phyloP scores from a whole-genome alignment of 1,140 invertebrate genomes.

The Zaprionus lachaisei region DNA sequence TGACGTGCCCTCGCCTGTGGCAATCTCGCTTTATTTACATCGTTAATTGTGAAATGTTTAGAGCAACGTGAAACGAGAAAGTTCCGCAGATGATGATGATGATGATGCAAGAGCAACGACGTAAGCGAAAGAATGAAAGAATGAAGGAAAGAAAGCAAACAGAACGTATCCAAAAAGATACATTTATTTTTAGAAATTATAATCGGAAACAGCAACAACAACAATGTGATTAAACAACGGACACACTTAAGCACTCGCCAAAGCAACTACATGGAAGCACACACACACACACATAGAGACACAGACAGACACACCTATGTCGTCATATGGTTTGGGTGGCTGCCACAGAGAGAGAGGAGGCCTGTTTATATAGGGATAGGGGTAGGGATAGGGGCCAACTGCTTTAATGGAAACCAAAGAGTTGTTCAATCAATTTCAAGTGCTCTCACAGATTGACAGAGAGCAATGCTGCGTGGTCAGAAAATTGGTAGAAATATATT shows the following conservation, averaged over 20 bases:
- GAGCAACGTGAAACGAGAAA: slow-evolving; percentile 34
- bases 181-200: slow-evolving; percentile 45
- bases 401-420: slow-evolving; percentile 5
- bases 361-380: neutral
- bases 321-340: neutral
- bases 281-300: neutral
- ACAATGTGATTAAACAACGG: slow-evolving; percentile 54
- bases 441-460: neutral
- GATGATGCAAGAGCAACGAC: slow-evolving; percentile 53
- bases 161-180: slow-evolving; percentile 38
- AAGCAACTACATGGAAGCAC: slow-evolving; percentile 24
- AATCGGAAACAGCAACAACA: slow-evolving; percentile 24
- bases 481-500: neutral
- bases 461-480: neutral
- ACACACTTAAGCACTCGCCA: slow-evolving; percentile 44
- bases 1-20: neutral
- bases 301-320: neutral
- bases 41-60: slow-evolving; percentile 56
- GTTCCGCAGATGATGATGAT: slow-evolving; percentile 28
- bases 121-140: slow-evolving; percentile 1
- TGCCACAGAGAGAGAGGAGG: neutral
- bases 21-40: slow-evolving; percentile 49
- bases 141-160: slow-evolving; percentile 11
- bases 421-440: slow-evolving; percentile 5
- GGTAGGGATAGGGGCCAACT: neutral